phyloP scores from a whole-genome alignment of 1,140 invertebrate species.

The Zaprionus inermis region DNA sequence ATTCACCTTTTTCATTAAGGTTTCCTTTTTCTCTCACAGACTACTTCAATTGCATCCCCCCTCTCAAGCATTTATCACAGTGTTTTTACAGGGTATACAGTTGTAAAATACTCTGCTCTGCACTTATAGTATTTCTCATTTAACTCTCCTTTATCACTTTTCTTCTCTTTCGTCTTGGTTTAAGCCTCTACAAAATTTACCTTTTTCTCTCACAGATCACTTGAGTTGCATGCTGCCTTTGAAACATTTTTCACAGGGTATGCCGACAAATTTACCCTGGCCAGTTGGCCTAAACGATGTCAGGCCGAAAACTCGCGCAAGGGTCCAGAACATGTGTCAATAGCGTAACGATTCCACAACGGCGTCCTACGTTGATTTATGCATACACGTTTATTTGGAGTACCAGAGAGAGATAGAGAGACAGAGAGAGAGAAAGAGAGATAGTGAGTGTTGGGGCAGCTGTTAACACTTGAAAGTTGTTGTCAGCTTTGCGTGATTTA shows the following conservation, averaged over 20 bases:
- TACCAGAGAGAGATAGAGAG: neutral
- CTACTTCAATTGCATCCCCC: no score
- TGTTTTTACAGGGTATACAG: no score
- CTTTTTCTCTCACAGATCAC: neutral
- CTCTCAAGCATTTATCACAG: no score
- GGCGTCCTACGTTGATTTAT: slow-evolving; percentile 44
- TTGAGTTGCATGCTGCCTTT: neutral
- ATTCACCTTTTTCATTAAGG: no score
- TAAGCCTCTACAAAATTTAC: no score
- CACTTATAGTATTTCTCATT: no score
- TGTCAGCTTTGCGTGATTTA: slow-evolving; percentile 47
- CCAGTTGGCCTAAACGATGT: slow-evolving; percentile 30
- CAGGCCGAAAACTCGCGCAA: slow-evolving; percentile 21
- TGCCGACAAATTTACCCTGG: slow-evolving; percentile 18
- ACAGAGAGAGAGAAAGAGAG: neutral
- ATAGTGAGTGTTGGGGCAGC: slow-evolving; percentile 4
- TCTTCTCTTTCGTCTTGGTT: no score
- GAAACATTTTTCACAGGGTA: neutral
- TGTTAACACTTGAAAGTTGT: slow-evolving; percentile 33
- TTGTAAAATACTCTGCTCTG: no score
- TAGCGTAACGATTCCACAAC: slow-evolving; percentile 13
- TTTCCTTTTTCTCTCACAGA: no score
- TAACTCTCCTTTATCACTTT: no score
- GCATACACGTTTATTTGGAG: slow-evolving; percentile 29
- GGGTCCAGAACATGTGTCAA: slow-evolving; percentile 31